phyloP scores from a whole-genome alignment of 2,113 vertebrate species.

The Muntiacus muntjak region DNA sequence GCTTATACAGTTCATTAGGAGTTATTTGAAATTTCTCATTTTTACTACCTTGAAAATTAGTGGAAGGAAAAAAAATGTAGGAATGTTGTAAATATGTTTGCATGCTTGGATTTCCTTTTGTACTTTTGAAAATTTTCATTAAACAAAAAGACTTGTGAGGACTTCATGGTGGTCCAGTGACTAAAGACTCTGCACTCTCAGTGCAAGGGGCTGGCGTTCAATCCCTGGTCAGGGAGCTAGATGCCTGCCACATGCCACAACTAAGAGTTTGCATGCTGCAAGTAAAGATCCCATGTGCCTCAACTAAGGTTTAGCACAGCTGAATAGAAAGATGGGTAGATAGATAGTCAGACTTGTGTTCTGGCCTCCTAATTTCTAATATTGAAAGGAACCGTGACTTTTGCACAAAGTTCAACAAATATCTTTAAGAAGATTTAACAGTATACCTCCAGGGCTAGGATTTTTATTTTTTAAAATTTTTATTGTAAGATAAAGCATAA shows the following conservation, averaged over 20 bases:
- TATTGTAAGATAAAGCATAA: background rate
- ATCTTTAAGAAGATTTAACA: background rate
- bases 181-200: background rate
- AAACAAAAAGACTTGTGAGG: background rate
- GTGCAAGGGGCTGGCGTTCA: accelerated
- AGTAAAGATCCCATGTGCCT: background rate
- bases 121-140: background rate
- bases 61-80: background rate
- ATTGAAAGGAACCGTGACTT: background rate
- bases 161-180: background rate
- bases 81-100: background rate
- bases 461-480: background rate
- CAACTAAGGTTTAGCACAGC: background rate
- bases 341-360: background rate
- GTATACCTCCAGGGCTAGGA: background rate
- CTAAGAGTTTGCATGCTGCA: background rate
- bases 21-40: background rate
- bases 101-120: background rate
- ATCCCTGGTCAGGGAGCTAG: background rate
- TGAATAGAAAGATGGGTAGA: background rate
- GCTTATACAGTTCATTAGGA: background rate
- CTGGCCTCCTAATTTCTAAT: background rate
- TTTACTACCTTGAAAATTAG: background rate
- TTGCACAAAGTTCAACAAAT: background rate
- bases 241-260: background rate